A percentile compares a stretch with the other conserved stretches of the same genome.
Conservation (phyloP, 2,113 vertebrate species). For the Bos taurus region DNA sequence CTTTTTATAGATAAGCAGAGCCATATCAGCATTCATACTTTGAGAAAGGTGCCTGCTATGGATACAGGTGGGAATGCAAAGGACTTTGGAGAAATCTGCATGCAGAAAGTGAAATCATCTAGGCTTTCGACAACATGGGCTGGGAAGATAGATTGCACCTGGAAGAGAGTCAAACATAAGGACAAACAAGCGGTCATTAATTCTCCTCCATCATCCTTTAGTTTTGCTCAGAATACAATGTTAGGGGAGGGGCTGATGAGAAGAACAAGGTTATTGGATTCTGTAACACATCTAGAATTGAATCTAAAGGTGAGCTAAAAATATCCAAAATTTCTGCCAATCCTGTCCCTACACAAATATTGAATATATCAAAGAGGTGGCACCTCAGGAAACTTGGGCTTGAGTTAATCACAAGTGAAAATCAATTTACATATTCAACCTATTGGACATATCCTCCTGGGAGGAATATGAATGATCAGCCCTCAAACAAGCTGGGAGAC, state of each 20-base stretch:
- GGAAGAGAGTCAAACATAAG: not conserved
- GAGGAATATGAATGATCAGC: not conserved
- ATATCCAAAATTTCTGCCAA: not conserved
- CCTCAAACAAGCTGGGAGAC: not conserved
- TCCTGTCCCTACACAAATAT: not conserved
- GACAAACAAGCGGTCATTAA: not conserved
- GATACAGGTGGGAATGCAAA: not conserved
- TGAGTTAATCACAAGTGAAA: slow-evolving; percentile 21
- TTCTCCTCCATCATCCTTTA: not conserved
- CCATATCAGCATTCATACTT: not conserved
- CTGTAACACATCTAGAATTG: not conserved
- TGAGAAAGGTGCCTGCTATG: not conserved
- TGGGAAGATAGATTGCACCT: not conserved
- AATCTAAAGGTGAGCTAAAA: not conserved
- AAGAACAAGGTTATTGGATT: not conserved
- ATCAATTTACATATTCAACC: not conserved
- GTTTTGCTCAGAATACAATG: not conserved
- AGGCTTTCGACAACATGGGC: not conserved
- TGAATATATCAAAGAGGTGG: not conserved
- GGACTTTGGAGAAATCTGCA: not conserved
- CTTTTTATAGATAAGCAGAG: not conserved
- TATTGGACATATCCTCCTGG: not conserved
- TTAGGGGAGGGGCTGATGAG: not conserved
- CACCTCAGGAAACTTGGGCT: not conserved
- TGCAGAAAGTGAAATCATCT: not conserved